Base-by-base conservation (phyloP, 2,113 vertebrate genomes). In the Burhinus bistriatus region DNA sequence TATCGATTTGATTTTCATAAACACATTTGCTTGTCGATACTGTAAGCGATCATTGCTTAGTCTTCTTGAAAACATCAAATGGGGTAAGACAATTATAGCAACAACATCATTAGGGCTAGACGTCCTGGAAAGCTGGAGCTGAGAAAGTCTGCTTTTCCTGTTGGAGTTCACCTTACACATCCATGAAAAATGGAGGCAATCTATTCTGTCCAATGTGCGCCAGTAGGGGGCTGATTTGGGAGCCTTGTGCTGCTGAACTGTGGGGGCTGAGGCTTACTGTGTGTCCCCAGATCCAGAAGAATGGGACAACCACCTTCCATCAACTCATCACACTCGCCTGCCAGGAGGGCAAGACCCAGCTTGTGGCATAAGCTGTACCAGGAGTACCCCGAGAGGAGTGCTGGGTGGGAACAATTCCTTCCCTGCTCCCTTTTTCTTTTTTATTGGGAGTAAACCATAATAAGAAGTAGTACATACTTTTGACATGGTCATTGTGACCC, bases 1-100 rank as follows among this genome's bases (percentile, higher is more conserved):
- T 94, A 98, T 97, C 5, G 89, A 97, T 97, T 96, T 52, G 26
- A 77, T 91, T 73, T 97, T 96, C 86, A 93, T 89, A 96, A 97
- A 97, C n/a, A 94, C 42, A 55, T 95, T 95, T 93, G n/a, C 61
- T 79, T 96, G 91, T 95, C 85, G 11, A 94, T 96, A 92, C 5
- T 84, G 19, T 91, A 83, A 94, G 73, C 95, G 82, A 96, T 87
- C 84, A 77, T 68, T 83, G 57, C 62, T 98, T 70, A 72, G 32
- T 86, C 64, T 93, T 96, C 81, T 96, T 87, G 78, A 97, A 97
- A 95, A 79, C 40, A 76, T 83, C 80, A 83, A 95, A 93, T 17
- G 7, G 83, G 12, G 29, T 83, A 89, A 86, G 84, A 90, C 40
- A 96, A 91, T 95, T 96, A 76, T 18, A 93, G 34, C 54, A 89